A percentile compares a stretch with the other conserved stretches of the same genome.
phyloP scores from a whole-genome alignment of 2,888 invertebrate species.

The Mimachlamys varia region DNA sequence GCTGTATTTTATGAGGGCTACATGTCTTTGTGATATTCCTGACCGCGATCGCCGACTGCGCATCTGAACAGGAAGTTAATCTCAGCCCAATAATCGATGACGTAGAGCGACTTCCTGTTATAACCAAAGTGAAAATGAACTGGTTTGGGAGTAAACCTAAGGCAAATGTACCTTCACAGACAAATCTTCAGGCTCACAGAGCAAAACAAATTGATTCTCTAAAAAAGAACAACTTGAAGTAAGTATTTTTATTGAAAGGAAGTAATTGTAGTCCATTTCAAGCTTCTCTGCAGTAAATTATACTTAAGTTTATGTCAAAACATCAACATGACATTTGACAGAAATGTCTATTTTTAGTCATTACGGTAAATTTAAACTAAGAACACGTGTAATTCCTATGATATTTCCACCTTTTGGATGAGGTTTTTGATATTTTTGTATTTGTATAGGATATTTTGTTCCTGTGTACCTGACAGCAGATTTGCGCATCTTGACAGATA shows the following conservation, averaged over 20 bases:
- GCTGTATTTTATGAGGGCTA: slow-evolving; percentile 41
- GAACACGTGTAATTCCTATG: not conserved
- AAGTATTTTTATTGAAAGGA: slow-evolving; percentile 47
- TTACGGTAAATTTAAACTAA: not conserved
- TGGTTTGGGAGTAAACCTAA: slow-evolving; percentile 72
- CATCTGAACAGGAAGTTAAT: slow-evolving; percentile 43
- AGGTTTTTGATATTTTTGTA: no score
- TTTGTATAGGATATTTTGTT: no score
- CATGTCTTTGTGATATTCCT: slow-evolving; percentile 50
- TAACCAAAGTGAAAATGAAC: slow-evolving; percentile 63
- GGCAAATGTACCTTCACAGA: slow-evolving; percentile 63
- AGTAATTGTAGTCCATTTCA: not conserved
- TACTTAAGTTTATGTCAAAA: not conserved
- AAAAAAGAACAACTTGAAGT: slow-evolving; percentile 71
- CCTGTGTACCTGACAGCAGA: no score
- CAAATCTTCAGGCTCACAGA: slow-evolving; percentile 76
- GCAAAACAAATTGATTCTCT: slow-evolving; percentile 77
- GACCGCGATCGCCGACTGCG: slow-evolving; percentile 42
- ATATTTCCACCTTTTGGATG: no score
- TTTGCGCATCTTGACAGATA: no score
- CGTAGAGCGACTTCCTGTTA: slow-evolving; percentile 64
- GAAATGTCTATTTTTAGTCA: not conserved
- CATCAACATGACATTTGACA: not conserved
- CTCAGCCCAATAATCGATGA: slow-evolving; percentile 58
- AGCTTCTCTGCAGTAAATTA: not conserved